Base-by-base conservation (phyloP, 92 coral and sea anemone genomes). In the Diadumene lineata region DNA sequence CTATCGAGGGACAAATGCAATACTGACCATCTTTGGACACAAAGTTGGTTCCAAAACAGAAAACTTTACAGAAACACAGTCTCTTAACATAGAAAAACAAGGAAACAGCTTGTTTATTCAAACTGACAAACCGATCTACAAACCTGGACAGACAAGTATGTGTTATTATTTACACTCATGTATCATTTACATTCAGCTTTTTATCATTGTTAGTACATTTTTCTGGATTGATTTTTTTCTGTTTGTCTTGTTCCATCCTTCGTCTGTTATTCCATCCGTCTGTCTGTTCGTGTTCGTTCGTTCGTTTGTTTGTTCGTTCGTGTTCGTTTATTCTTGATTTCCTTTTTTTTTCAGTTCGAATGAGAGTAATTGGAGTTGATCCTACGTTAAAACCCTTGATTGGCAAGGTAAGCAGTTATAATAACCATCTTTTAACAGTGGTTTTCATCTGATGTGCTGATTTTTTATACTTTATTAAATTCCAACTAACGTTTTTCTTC, bases 71-170 rank as follows among this genome's bases (percentile, higher is more conserved):
- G 69, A 81, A 55, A 79, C 77, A 17, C 69, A 56, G n/a, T 26
- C 31, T 17, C 70, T 94, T 27, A 61, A 74, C 18, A 32, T 91
- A 22, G 65, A 81, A 48, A 74, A 56, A 58, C 84, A 78, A 0
- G 57, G 65, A 32, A 73, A 28, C 7, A 55, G 70, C 1, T 30
- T 94, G 51, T 94, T 94, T 69, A 88, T 94, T 63, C 97, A 94
- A 68, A 94, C 98, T 23, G 98, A 91, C 79, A 94, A 94, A 73
- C 97, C 98, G 17, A 88, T 94, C 68, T 94, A 94, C 78, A 94
- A 91, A 74, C 94, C 98, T 46, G 97, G 98, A 58, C 97, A 94
- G 74, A 88, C 91, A 87, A 88, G 98, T 90, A 72, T 56, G 87
- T 28, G 19, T n/a, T n/a, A n/a, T n/a, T n/a, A n/a, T n/a, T n/a